Conservation (phyloP, 2,797 vertebrate genomes). For the Accipiter superciliosus region DNA sequence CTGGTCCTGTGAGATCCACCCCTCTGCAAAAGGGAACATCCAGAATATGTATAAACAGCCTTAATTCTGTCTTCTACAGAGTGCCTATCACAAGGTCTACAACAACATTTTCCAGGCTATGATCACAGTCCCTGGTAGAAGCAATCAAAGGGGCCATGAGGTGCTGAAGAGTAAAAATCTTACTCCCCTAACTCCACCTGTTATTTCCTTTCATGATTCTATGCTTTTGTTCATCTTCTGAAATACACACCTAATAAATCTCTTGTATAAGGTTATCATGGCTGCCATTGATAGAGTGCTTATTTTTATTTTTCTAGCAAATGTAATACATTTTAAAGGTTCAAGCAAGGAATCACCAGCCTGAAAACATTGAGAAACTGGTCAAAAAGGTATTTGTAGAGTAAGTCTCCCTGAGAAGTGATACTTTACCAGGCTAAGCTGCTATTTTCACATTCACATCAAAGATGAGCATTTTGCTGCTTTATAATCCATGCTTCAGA, state of each 20-base stretch:
- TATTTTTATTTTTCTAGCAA: neutral
- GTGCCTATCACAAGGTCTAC: neutral
- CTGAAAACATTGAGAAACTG: neutral
- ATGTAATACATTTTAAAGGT: neutral
- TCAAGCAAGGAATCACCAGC: neutral
- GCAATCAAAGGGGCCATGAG: neutral
- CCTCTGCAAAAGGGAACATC: neutral
- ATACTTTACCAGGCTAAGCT: neutral
- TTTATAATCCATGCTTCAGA: neutral
- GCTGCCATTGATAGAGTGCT: neutral
- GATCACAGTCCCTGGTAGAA: neutral
- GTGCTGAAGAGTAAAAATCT: neutral
- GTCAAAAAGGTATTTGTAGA: neutral
- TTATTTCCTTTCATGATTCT: neutral
- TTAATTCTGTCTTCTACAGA: neutral
- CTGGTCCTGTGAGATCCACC: neutral
- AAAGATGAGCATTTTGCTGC: neutral
- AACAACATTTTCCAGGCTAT: neutral
- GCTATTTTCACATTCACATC: neutral
- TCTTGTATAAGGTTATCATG: neutral
- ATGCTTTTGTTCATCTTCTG: neutral
- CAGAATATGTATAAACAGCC: neutral
- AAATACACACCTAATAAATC: neutral
- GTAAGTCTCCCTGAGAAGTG: neutral
- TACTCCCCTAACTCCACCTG: neutral